Evolutionary conservation across 64 coral and sea anemone genomes (phyloP).

Genomic region (Montipora foliosa): DNA sequence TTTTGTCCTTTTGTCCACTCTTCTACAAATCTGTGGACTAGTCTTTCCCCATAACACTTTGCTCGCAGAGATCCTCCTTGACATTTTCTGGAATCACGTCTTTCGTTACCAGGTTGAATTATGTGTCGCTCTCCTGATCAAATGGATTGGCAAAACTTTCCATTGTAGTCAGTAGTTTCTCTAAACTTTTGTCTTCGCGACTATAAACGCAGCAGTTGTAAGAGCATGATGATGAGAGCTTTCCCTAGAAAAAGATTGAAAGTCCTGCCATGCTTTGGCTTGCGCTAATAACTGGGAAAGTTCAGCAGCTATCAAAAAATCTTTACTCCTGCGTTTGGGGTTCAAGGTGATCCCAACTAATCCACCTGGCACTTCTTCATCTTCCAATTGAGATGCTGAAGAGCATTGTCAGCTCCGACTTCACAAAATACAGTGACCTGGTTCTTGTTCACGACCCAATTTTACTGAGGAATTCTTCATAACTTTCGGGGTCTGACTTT

Average conservation of each 20-base stretch:
- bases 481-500: background rate
- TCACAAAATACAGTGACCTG: background rate
- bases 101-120: constrained; percentile 26
- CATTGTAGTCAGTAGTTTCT: constrained; percentile 21
- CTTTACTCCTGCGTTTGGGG: background rate
- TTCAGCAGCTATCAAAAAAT: constrained; percentile 32
- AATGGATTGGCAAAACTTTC: constrained; percentile 30
- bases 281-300: background rate
- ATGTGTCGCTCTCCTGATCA: background rate
- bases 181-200: background rate
- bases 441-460: constrained; percentile 17
- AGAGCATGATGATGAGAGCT: background rate
- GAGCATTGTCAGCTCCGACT: background rate
- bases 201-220: constrained; percentile 19
- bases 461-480: background rate
- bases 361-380: constrained; percentile 42
- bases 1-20: constrained; percentile 25
- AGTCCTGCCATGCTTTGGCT: constrained; percentile 26
- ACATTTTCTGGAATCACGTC: constrained; percentile 10
- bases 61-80: constrained; percentile 22
- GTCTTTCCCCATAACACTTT: background rate
- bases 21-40: constrained; percentile 13
- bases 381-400: constrained; percentile 41
- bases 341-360: constrained; percentile 26
- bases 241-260: background rate